Evolutionary conservation across 2,113 vertebrate species (phyloP), one percentile per base, ranked within the genome.

Genomic region (Ageneiosus marmoratus): DNA sequence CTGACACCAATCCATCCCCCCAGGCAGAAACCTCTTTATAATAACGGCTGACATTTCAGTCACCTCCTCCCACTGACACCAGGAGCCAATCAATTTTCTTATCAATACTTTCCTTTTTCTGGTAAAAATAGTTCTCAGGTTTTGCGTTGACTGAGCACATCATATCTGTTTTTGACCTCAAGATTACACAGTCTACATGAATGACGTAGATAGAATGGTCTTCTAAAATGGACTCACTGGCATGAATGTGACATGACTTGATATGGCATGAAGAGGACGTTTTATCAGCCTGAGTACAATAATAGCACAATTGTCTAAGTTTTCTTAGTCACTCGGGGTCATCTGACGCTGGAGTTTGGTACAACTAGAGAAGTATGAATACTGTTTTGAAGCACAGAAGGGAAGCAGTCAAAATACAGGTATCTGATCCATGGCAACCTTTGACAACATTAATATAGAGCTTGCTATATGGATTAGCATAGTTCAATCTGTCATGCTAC

Each of bases 41-140:
- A 20, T 58, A 56, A 6, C 12, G 9, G 32, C 53, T 86, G 88
- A 89, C 89, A 89, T 92, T 91, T 89, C 84, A 86, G 89, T 86
- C 87, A 89, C 79, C 56, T 88, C 51, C 80, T 91, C 85, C 85
- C 50, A 76, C 29, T 4, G 29, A 55, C 29, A 87, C 88, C 86
- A 89, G 89, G 83, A 69, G 80, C 83, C 87, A 56, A 84, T 91
- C 79, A 75, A 80, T 58, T 51, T 5, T 10, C 74, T 83, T 73
- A 89, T 86, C 79, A 90, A 87, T 89, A 87, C 83, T 58, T 44
- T 60, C 37, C 7, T 13, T 77, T 37, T 58, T 46, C 37, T 58
- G 37, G 12, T 58, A 60, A 50, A 67, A 77, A 22, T 78, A 5
- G 44, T 78, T 60, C 55, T 46, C 15, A 16, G 22, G 22, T 27